phyloP scores from a whole-genome alignment of 2,113 vertebrate genomes.

The Amblyornis subalaris region DNA sequence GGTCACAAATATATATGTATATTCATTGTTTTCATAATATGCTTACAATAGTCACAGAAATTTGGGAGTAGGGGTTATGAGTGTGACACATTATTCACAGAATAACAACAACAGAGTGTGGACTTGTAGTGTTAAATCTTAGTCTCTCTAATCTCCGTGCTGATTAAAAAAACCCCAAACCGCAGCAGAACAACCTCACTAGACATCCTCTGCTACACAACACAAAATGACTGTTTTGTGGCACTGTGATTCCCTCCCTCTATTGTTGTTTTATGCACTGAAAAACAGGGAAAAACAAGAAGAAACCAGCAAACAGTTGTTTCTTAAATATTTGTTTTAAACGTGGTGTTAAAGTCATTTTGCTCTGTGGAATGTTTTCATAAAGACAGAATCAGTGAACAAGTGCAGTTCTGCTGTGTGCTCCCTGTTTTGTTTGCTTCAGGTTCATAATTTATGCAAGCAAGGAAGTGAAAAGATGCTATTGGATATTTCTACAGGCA shows the following conservation, averaged over 20 bases:
- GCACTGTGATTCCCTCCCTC: not conserved
- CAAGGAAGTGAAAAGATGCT: slow-evolving; percentile 62
- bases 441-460: slow-evolving; percentile 77
- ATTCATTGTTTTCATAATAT: not conserved
- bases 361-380: slow-evolving; percentile 19
- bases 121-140: not conserved
- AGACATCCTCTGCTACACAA: not conserved
- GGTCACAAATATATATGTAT: not conserved
- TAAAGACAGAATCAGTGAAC: not conserved
- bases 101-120: not conserved
- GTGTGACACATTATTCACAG: not conserved
- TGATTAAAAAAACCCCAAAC: not conserved
- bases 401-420: slow-evolving; percentile 27
- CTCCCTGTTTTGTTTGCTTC: slow-evolving; percentile 62
- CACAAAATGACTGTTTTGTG: not conserved
- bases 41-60: not conserved
- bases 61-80: not conserved
- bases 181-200: not conserved
- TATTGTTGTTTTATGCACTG: not conserved
- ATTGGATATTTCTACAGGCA: slow-evolving; percentile 74
- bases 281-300: not conserved
- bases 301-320: not conserved
- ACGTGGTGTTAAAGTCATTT: not conserved
- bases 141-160: not conserved
- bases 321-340: not conserved